A percentile compares a stretch with the other conserved stretches of the same genome.
phyloP scores from a whole-genome alignment of 2,888 invertebrate species.

The Drosophila neutralis region DNA sequence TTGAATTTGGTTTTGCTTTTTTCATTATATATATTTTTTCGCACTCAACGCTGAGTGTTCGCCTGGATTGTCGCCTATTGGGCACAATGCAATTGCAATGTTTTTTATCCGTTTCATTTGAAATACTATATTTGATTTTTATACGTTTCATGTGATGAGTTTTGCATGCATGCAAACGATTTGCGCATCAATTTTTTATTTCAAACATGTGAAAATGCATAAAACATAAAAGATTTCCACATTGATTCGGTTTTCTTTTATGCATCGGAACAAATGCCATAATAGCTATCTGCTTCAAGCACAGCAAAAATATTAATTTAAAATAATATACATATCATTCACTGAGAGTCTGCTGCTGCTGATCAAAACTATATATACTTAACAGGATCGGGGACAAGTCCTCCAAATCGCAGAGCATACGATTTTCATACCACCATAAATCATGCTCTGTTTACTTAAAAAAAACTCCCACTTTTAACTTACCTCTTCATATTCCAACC shows the following conservation, averaged over 20 bases:
- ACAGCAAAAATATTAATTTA: neutral
- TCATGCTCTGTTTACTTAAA: neutral
- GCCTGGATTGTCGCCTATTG: conserved; percentile 1
- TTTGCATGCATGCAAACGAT: conserved; percentile 45
- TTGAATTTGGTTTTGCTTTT: conserved; percentile 27
- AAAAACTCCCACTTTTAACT: neutral
- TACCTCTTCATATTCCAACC: neutral
- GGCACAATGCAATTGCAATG: conserved; percentile 28
- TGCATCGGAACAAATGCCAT: conserved; percentile 19
- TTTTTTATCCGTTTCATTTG: conserved; percentile 25
- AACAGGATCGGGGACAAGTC: neutral
- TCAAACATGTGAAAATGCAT: conserved; percentile 32
- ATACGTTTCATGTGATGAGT: conserved; percentile 44
- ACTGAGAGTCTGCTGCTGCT: neutral
- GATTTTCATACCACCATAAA: neutral
- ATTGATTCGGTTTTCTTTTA: conserved; percentile 51
- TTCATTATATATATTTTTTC: conserved; percentile 6
- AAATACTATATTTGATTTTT: conserved; percentile 55
- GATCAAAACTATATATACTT: neutral
- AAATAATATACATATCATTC: neutral
- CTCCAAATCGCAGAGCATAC: neutral
- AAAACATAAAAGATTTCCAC: conserved; percentile 50
- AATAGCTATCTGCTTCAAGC: conserved; percentile 7
- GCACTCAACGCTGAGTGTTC: neutral
- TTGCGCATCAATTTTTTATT: conserved; percentile 46